Conservation (phyloP, 2,888 invertebrate genomes). For the Sericinus montela region DNA sequence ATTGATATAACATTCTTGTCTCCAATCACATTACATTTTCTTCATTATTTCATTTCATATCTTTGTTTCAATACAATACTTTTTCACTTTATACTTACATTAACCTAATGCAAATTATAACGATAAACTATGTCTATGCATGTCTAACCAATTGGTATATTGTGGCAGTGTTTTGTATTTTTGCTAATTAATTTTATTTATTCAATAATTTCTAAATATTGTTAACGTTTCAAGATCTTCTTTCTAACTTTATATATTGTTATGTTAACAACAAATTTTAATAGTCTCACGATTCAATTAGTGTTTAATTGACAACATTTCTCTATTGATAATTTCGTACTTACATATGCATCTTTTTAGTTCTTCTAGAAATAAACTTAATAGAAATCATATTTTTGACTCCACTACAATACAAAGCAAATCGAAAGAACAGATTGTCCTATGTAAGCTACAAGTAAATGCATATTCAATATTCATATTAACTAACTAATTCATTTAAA, state of each 20-base stretch:
- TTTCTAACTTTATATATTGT: conserved; percentile 18
- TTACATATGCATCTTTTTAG: no score
- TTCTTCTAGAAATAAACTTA: no score
- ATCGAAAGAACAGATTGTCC: not conserved
- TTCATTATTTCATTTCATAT: no score
- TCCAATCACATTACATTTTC: no score
- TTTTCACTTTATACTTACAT: conserved; percentile 19
- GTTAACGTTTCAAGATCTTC: conserved; percentile 31
- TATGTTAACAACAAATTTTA: conserved; percentile 1
- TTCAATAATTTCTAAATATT: conserved; percentile 2
- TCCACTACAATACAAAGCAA: not conserved
- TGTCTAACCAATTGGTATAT: conserved; percentile 28
- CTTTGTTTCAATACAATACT: conserved; percentile 8
- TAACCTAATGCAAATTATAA: conserved; percentile 26
- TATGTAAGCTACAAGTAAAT: conserved; percentile 1
- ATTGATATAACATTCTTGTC: no score
- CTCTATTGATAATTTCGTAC: not conserved
- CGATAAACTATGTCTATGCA: conserved; percentile 25
- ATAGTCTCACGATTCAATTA: conserved; percentile 29
- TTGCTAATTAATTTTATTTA: conserved; percentile 16
- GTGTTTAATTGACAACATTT: conserved; percentile 34
- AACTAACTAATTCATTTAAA: not conserved
- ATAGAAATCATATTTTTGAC: not conserved
- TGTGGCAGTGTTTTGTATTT: conserved; percentile 35
- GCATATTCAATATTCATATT: not conserved